Base-by-base conservation (phyloP, 1,140 invertebrate species). In the Pseudomyrmex cubaensis region DNA sequence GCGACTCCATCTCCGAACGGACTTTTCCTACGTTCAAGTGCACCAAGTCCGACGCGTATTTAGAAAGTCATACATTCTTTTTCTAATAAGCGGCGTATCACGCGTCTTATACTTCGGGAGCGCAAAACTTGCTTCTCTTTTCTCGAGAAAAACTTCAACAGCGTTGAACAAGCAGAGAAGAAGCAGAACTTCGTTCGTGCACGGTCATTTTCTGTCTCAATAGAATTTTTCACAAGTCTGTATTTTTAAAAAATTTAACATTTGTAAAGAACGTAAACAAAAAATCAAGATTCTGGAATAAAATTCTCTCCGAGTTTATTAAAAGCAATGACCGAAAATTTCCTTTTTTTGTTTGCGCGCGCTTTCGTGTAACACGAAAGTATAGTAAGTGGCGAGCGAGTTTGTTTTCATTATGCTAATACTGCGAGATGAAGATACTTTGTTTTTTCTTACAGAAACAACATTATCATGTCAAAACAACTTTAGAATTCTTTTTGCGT, bases 11-110 rank as follows among this genome's bases (percentile, higher is more conserved):
- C 44, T 61, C 35, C 9, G 17, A 17, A 15, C 54, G 13, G 44
- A 7, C 35, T n/a, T 1, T 9, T 8, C 7, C 46, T 1, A 15
- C 3, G 1, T 56, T 48, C 25, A n/a, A n/a, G 64, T 5, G 20
- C 9, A 4, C 63, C 48, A 15, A 20, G 48, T 44, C 20, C 54
- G 64, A 20, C n/a, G 62, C 15, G 35, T 80, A 80, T 80, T 59
- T 50, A 50, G 66, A 72, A 59, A 72, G 50, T 22, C 74, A 35
- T 25, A 44, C 22, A 22, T 54, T 48, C 54, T 78, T 44, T 17
- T 25, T 35, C 46, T 48, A 80, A 61, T 22, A 44, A 48, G 12
- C 48, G 69, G 44, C 46, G n/a, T 22, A 8, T 25, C 66, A 20
- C 9, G 12, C 61, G 35, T 9, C 17, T 50, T 44, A n/a, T 35